Conservation (phyloP, 2,888 invertebrate genomes). For the Melangyna quadrimaculata region DNA sequence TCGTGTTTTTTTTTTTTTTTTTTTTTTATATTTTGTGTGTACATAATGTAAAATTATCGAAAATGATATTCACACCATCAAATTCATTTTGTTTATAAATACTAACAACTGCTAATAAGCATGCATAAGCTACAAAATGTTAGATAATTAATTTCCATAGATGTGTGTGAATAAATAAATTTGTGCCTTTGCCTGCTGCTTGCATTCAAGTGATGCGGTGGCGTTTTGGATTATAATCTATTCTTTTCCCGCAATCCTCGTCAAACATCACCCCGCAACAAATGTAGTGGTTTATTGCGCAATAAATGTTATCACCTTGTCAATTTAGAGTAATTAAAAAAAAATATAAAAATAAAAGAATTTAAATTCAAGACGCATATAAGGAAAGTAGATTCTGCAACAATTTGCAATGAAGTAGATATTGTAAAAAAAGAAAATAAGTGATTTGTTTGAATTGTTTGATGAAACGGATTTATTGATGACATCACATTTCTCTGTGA, state of each 20-base stretch:
- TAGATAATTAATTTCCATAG: not conserved
- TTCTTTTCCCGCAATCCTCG: not conserved
- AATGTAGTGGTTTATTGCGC: not conserved
- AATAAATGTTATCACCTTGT: conserved; percentile 40
- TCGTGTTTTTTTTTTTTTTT: not conserved
- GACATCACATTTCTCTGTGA: not conserved
- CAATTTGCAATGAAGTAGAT: not conserved
- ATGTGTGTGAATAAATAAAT: not conserved
- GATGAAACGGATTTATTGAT: not conserved
- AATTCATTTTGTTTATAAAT: not conserved
- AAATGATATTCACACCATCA: not conserved
- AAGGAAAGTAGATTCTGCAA: not conserved
- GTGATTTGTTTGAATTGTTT: not conserved
- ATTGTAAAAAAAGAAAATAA: not conserved
- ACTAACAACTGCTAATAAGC: not conserved
- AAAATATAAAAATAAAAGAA: not conserved
- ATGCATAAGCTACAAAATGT: not conserved
- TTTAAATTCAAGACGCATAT: conserved; percentile 12
- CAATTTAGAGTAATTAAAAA: conserved; percentile 55
- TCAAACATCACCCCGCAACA: not conserved
- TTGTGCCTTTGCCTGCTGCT: conserved; percentile 9
- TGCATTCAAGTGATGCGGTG: conserved; percentile 26
- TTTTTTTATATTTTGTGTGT: not conserved
- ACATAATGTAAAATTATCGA: not conserved
- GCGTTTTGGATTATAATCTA: conserved; percentile 28